A percentile compares a stretch with the other conserved stretches of the same genome.
phyloP scores from a whole-genome alignment of 2,113 vertebrate genomes.

The Chloebia gouldiae region DNA sequence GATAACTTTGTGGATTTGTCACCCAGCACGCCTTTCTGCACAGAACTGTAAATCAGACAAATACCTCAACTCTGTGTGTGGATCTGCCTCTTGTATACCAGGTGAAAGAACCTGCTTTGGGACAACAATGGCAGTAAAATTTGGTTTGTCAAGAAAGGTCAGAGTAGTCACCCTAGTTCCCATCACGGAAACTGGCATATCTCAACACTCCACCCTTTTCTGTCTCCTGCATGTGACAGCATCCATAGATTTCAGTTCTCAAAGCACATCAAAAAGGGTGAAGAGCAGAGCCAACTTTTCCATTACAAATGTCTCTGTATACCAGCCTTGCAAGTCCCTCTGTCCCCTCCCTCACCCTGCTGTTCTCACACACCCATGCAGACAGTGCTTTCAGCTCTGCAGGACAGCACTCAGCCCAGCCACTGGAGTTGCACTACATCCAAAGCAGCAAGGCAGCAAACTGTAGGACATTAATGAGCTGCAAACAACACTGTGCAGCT shows the following conservation, averaged over 20 bases:
- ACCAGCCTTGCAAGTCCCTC: fast-evolving
- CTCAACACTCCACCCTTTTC: background rate
- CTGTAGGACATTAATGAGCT: slow-evolving; percentile 57
- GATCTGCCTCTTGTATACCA: background rate
- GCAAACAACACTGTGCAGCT: slow-evolving; percentile 45
- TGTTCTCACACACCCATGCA: background rate
- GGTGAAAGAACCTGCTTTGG: background rate
- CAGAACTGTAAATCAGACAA: background rate
- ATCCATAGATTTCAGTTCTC: background rate
- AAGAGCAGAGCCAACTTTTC: background rate
- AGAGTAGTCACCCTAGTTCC: background rate
- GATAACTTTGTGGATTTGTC: background rate
- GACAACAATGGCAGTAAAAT: background rate
- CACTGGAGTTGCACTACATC: background rate
- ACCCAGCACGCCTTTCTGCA: background rate
- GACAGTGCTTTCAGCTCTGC: background rate
- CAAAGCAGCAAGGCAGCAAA: slow-evolving; percentile 44
- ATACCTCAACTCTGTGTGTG: background rate
- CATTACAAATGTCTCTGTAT: background rate
- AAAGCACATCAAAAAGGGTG: background rate
- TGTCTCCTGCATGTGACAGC: background rate
- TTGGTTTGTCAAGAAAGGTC: background rate
- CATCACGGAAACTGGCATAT: fast-evolving
- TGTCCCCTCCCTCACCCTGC: background rate
- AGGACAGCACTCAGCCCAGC: background rate